Percentiles rank a stretch among this genome's conserved stretches.
These are phyloP conservation scores for Chromoteleia sp. DNA, from an alignment of 2,888 invertebrate species.

Conservation along the genomic window DNA sequence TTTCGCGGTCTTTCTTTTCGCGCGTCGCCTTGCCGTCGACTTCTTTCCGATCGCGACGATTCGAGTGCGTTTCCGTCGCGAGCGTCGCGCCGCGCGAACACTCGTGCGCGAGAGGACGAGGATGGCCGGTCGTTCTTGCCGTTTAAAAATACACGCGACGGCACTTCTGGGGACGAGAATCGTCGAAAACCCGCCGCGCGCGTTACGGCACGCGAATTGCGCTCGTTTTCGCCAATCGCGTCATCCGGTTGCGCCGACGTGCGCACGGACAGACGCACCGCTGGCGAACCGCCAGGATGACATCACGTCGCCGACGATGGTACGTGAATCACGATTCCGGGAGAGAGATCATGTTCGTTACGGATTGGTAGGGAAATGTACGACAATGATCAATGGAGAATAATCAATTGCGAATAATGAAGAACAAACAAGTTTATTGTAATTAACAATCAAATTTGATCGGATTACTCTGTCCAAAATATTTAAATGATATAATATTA, in stretches of 20 bases:
- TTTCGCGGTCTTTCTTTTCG: no score
- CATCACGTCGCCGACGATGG: conserved; percentile 40
- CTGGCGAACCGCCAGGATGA: conserved; percentile 58
- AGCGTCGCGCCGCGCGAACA: conserved; percentile 20
- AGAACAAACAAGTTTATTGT: no score
- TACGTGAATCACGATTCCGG: conserved; percentile 42
- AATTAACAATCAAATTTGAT: no score
- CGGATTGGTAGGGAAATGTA: conserved; percentile 1
- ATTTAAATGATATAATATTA: no score
- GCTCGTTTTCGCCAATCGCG: conserved; percentile 58
- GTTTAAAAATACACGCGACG: conserved; percentile 59
- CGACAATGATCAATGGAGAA: no score
- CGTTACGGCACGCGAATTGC: conserved; percentile 60
- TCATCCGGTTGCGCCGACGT: conserved; percentile 43
- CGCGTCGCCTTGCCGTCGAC: no score
- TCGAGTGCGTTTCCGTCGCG: no score
- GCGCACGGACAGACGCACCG: conserved; percentile 14
- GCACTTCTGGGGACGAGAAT: conserved; percentile 48
- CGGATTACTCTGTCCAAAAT: no score
- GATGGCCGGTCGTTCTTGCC: conserved; percentile 24
- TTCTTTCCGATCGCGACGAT: no score
- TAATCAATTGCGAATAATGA: no score
- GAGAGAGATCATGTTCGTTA: conserved; percentile 24
- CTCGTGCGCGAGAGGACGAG: neutral
- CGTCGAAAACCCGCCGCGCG: conserved; percentile 24